These are phyloP conservation scores for Paracentrotus lividus DNA, from an alignment of 53 echinoderm and acorn worm genomes.

Conservation along the genomic window DNA sequence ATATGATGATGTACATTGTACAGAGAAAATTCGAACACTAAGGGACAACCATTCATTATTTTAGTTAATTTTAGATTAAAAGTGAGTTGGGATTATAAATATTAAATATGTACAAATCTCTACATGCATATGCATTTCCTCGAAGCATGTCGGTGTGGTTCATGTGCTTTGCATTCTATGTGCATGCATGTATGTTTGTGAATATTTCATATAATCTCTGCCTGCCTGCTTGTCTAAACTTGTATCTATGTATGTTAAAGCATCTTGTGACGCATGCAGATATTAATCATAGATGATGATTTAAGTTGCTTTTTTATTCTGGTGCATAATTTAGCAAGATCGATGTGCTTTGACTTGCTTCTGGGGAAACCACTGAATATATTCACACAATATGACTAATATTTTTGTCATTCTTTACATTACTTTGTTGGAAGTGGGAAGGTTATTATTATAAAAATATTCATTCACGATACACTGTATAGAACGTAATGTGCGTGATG, in stretches of 20 bases:
- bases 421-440: too few relatives aligned
- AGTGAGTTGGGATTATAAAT: too few relatives aligned
- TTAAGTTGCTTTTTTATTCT: slow-evolving; percentile 10
- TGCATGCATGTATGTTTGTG: not conserved
- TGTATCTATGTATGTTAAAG: not conserved
- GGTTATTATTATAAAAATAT: too few relatives aligned
- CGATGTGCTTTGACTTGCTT: not conserved
- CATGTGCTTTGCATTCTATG: not conserved
- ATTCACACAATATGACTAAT: not conserved
- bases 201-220: not conserved
- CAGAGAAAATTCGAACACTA: too few relatives aligned
- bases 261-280: not conserved
- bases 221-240: not conserved
- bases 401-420: too few relatives aligned
- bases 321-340: not conserved
- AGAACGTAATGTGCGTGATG: too few relatives aligned
- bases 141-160: not conserved
- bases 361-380: not conserved
- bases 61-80: too few relatives aligned
- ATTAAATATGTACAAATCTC: too few relatives aligned
- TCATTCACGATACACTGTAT: too few relatives aligned
- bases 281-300: not conserved
- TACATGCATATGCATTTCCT: too few relatives aligned
- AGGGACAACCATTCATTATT: too few relatives aligned
- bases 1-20: too few relatives aligned